Evolutionary conservation across 1,140 invertebrate genomes (phyloP).

Genomic region (Conopomorpha cramerella): DNA sequence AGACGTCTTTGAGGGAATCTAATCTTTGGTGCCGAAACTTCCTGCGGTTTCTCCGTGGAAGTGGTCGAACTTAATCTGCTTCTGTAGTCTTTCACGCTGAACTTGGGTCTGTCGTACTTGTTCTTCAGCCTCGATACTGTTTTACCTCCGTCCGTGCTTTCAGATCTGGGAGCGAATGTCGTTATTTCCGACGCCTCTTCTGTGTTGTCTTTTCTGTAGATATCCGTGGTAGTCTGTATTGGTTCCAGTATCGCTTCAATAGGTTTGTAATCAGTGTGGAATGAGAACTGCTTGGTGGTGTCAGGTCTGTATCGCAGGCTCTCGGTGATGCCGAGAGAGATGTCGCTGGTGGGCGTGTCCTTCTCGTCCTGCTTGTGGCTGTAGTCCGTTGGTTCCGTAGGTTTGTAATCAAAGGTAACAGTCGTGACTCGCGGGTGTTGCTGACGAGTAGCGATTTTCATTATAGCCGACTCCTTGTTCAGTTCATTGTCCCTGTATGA

Average conservation of each 20-base stretch:
- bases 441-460: conserved; percentile 48
- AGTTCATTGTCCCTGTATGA: conserved; percentile 16
- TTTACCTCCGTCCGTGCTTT: conserved; percentile 22
- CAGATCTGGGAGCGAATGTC: conserved; percentile 25
- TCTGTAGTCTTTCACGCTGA: conserved; percentile 66
- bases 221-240: conserved; percentile 26
- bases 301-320: conserved; percentile 20
- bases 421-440: conserved; percentile 20
- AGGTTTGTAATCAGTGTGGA: conserved; percentile 42
- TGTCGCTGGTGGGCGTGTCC: conserved; percentile 55
- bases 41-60: conserved; percentile 46
- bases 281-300: conserved; percentile 31
- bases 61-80: conserved; percentile 57
- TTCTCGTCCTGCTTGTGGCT: conserved; percentile 59
- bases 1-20: conserved; percentile 49
- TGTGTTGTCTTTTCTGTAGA: conserved; percentile 10
- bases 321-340: conserved; percentile 36
- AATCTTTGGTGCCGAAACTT: conserved; percentile 30
- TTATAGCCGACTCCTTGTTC: conserved; percentile 50
- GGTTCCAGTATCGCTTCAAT: conserved; percentile 30
- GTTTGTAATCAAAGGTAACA: conserved; percentile 23
- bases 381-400: conserved; percentile 40
- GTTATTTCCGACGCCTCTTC: conserved; percentile 11
- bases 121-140: conserved; percentile 36
- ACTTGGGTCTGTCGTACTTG: conserved; percentile 55